phyloP scores from a whole-genome alignment of 2,113 vertebrate genomes.

The Grammomys dolichurus region DNA sequence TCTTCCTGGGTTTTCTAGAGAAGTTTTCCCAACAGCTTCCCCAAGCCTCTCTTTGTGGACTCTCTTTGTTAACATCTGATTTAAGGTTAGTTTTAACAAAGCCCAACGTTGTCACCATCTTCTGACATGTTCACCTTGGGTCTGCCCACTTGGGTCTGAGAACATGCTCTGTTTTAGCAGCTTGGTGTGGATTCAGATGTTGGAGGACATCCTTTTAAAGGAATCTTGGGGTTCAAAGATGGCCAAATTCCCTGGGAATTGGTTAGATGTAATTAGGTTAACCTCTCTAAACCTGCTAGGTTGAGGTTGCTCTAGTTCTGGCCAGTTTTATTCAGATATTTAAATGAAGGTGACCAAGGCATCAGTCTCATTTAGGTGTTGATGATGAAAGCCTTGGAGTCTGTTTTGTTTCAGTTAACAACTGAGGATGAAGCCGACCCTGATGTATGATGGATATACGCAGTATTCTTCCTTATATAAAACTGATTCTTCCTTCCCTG shows the following conservation, averaged over 20 bases:
- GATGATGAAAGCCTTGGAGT: background rate
- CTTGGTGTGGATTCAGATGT: too few relatives aligned
- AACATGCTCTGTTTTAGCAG: background rate
- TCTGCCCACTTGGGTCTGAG: background rate
- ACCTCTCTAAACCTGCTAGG: background rate
- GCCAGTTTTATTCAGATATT: background rate
- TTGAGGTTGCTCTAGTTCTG: background rate
- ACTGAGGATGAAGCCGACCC: background rate
- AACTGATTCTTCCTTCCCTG: background rate
- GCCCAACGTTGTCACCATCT: background rate
- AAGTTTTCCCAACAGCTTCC: background rate
- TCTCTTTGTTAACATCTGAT: background rate
- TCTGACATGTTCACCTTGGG: background rate
- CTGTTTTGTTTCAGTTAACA: background rate
- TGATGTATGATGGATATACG: background rate
- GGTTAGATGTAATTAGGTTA: background rate
- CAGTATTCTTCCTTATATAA: background rate
- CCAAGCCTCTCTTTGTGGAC: background rate
- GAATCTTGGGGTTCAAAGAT: background rate
- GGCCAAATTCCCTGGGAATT: fast-evolving
- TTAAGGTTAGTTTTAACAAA: background rate
- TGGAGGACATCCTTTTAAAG: background rate
- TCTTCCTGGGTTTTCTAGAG: background rate
- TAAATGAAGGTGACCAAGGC: background rate
- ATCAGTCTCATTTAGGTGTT: background rate